Conservation (phyloP, 2,113 vertebrate genomes). For the Chunga burmeisteri region DNA sequence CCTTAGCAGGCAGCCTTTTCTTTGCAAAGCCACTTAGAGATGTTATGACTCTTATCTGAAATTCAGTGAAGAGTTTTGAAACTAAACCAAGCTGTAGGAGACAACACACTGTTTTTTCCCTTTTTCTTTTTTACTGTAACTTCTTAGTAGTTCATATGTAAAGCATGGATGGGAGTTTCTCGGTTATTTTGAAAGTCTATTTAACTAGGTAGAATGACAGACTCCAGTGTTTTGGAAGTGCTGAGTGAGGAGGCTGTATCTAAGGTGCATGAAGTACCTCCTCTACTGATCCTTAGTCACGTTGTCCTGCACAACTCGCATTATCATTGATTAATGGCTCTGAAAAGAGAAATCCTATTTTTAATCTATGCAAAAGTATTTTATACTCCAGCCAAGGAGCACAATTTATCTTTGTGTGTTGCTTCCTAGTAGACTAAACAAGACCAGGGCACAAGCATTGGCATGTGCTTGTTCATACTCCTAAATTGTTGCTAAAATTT, state of each 20-base stretch:
- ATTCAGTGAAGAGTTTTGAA: not conserved
- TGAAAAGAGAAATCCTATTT: slow-evolving; percentile 21
- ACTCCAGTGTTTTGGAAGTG: not conserved
- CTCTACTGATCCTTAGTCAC: not conserved
- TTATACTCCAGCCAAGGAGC: not conserved
- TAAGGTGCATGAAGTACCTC: not conserved
- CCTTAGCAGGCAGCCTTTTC: not conserved
- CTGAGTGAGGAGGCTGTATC: not conserved
- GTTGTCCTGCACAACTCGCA: not conserved
- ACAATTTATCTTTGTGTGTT: not conserved
- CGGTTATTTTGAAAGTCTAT: not conserved
- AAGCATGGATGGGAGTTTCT: not conserved
- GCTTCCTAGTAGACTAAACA: not conserved
- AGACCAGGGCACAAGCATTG: not conserved
- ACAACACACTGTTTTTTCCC: not conserved
- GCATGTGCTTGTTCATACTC: not conserved
- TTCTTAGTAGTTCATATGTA: not conserved
- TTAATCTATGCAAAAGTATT: not conserved
- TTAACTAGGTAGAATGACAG: not conserved
- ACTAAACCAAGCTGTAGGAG: not conserved
- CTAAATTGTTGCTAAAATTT: not conserved
- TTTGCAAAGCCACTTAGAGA: not conserved
- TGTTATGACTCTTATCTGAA: not conserved
- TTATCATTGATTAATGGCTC: not conserved
- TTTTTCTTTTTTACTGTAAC: not conserved